Base-by-base conservation (phyloP, 2,888 invertebrate genomes). In the Theodoxus fluviatilis region DNA sequence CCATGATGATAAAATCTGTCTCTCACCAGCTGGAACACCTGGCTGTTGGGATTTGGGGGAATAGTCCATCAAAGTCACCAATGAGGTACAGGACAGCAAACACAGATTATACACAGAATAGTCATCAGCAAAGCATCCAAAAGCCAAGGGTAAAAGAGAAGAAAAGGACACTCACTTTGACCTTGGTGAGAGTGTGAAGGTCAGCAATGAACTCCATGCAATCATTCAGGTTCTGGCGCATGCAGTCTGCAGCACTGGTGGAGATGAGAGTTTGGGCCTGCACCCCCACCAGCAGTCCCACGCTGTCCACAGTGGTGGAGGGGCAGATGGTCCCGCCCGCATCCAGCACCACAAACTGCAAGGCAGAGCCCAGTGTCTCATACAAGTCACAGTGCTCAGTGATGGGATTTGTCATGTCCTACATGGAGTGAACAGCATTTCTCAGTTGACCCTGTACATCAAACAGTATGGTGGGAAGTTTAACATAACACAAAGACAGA, bases 141-240 rank as follows among this genome's bases (percentile, higher is more conserved):
- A 9, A 18, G 22, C 31, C 33, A 15, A 15, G 18, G 35, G 18
- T 15, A 63, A 15, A n/a, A 63, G 18, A 15, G 15, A 3, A 66
- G 47, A 9, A 18, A 22, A 33, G 2, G n/a, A 2, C 31, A 37
- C 69, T 77, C 86, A 95, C 96, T 92, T 98, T 98, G 76, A 99
- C 93, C 90, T 97, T 98, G 80, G 94, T 94, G 69, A 99, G 90
- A 0, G 98, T 94, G 84, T 99, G 96, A 76, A 98, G 94, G 88
- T 99, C 99, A 12, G 95, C 93, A 75, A 99, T 90, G 86, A 99
- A 94, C 76, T 98, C 98, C 55, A 98, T 90, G 77, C 96, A 93
- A 87, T 99, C 99, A 31, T 92, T 92, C 69, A 98, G 90, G 86
- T 97, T 94, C 71, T 94, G 93, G 35, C 94, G 90, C 92, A 98